Conservation (phyloP, 2,113 vertebrate genomes). For the Cisticola juncidis region DNA sequence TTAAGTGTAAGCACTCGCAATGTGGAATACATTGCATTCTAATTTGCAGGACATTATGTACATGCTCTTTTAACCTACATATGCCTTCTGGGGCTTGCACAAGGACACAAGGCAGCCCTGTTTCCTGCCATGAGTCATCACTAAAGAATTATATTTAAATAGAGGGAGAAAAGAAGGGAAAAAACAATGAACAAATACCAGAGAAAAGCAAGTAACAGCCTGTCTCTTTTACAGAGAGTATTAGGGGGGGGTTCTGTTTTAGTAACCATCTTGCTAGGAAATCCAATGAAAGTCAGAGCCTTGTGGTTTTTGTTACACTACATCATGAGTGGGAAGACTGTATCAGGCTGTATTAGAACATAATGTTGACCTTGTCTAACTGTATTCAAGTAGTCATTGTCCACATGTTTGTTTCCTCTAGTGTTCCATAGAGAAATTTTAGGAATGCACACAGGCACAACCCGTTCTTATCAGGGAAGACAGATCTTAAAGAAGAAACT, state of each 20-base stretch:
- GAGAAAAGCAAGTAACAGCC: not conserved
- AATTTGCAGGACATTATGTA: conserved; percentile 7
- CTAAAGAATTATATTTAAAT: not conserved
- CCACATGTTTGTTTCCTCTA: not conserved
- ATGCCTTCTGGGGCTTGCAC: not conserved
- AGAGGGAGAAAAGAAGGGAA: not conserved
- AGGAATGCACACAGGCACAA: not conserved
- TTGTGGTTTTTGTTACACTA: not conserved
- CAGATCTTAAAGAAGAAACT: not conserved
- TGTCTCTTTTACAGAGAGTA: not conserved
- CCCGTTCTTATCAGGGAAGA: not conserved
- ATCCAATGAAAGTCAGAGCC: not conserved
- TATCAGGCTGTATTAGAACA: not conserved
- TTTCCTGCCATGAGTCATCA: conserved; percentile 48
- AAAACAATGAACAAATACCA: not conserved
- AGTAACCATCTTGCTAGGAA: not conserved
- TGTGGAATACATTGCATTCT: not conserved
- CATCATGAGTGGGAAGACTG: not conserved
- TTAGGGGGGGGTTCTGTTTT: not conserved
- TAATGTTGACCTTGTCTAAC: not conserved
- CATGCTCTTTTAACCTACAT: not conserved
- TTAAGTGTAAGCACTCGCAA: not conserved
- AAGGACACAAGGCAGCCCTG: not conserved
- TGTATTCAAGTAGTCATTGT: not conserved
- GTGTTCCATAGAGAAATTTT: not conserved